Percentiles rank a stretch among this genome's conserved stretches.
These are phyloP conservation scores for Nemurella pictetii DNA, from an alignment of 2,888 invertebrate genomes.

Conservation along the genomic window DNA sequence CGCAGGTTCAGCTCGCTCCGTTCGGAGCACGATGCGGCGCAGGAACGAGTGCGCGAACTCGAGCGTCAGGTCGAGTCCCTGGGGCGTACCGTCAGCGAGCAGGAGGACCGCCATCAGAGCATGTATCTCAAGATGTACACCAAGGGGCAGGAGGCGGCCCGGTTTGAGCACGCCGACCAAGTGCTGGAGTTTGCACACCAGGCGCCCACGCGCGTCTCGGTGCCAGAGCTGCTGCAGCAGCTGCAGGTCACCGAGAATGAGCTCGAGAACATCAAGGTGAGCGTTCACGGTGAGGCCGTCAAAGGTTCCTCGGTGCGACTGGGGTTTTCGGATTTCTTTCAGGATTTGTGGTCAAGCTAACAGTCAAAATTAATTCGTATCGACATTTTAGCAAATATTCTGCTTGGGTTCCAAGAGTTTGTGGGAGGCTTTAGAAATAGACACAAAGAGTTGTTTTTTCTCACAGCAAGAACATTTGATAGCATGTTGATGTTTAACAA, in stretches of 20 bases:
- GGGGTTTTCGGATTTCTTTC: too few relatives aligned
- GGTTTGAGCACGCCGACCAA: constrained; percentile 69
- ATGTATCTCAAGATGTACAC: constrained; percentile 82
- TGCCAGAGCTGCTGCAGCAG: constrained; percentile 80
- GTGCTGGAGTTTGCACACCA: constrained; percentile 59
- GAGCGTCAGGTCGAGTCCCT: constrained; percentile 74
- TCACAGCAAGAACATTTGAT: background rate
- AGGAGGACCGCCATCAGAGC: constrained; percentile 73
- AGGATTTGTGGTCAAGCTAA: too few relatives aligned
- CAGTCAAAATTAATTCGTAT: background rate
- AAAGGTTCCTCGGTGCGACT: too few relatives aligned
- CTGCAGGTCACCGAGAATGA: constrained; percentile 83
- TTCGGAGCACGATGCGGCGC: constrained; percentile 57
- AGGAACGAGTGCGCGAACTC: constrained; percentile 68
- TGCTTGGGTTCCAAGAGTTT: background rate
- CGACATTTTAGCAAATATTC: background rate
- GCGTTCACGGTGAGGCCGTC: constrained; percentile 47
- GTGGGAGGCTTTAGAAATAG: background rate
- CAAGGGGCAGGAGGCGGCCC: constrained; percentile 79
- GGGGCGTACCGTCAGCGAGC: constrained; percentile 68
- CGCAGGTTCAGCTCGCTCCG: constrained; percentile 73
- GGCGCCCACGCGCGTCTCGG: constrained; percentile 70
- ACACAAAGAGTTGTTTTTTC: background rate
- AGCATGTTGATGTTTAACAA: background rate
- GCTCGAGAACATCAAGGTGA: constrained; percentile 85